Base-by-base conservation (phyloP, 1,140 invertebrate species). In the Palaemon carinicauda region DNA sequence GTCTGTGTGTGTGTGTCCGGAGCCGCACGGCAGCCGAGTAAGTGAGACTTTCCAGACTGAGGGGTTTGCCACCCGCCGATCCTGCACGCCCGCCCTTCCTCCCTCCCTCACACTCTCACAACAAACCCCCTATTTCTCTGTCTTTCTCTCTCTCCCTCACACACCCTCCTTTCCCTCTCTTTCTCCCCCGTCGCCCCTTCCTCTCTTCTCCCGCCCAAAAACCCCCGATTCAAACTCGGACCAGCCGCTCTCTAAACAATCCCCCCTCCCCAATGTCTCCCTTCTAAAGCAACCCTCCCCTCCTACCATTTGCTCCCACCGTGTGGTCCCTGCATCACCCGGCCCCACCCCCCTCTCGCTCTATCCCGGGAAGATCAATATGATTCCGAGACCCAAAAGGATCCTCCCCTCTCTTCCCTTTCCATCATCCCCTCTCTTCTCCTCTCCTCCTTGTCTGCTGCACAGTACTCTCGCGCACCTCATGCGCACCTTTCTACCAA, bases 11-110 rank as follows among this genome's bases (percentile, higher is more conserved):
- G 52, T 80, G 78, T 80, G 78, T 80, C 78, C 33, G 54, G 17
- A n/a, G 78, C 78, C 78, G 78, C 78, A 54, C 78, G 78, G 52
- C 78, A 80, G 51, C 52, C 78, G 29, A 80, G 52, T 54, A 60
- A 54, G 52, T 52, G 54, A 54, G 54, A 31, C 24, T 27, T 54
- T 24, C 50, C 21, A 52, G 29, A 52, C 50, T 19, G 77, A 31
- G 51, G 24, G 78, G 51, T 33, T 33, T 15, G 54, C 78, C 52
- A 33, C 78, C 52, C 52, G 78, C 78, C 78, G 31, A 19, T 17
- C 78, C 78, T 29, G 24, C 78, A 52, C 52, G 27, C 24, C 19
- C 52, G 51, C 78, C 78, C 78, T 33, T 54, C 52, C 78, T 27
- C 53, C 53, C 33, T 33, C 52, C 78, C 69, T 51, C 52, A 50